phyloP scores from a whole-genome alignment of 2,113 vertebrate genomes.

The Labrus mixtus region DNA sequence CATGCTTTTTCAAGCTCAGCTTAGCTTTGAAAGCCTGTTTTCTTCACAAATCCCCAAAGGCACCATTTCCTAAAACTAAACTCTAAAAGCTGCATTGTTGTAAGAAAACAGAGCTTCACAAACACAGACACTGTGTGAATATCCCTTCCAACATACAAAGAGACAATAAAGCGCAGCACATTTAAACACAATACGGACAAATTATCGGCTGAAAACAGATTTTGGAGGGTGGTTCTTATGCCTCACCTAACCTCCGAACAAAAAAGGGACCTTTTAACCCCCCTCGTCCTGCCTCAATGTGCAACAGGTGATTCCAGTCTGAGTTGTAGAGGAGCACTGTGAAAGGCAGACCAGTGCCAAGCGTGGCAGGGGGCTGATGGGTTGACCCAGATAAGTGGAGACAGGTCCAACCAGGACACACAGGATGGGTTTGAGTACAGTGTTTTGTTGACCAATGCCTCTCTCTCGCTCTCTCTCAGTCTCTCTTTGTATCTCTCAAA shows the following conservation, averaged over 20 bases:
- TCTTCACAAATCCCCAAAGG: not conserved
- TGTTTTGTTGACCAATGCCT: constrained; percentile 10
- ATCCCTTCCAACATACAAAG: constrained; percentile 16
- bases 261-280: not conserved
- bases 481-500: not conserved
- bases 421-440: not conserved
- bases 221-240: not conserved
- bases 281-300: constrained; percentile 14
- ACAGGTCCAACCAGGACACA: constrained; percentile 54
- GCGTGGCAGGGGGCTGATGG: constrained; percentile 40
- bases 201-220: constrained; percentile 25
- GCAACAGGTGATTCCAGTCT: constrained; percentile 48
- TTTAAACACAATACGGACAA: constrained; percentile 11
- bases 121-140: not conserved
- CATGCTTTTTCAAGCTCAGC: not conserved
- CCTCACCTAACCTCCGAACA: constrained; percentile 7
- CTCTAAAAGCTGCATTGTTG: not conserved
- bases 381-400: constrained; percentile 62
- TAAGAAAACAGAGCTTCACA: constrained; percentile 1
- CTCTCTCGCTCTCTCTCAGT: constrained; percentile 1
- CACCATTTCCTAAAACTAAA: not conserved
- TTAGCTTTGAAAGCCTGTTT: not conserved
- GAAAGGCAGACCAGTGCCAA: constrained; percentile 47
- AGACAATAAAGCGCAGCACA: not conserved
- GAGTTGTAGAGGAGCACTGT: constrained; percentile 31